These are phyloP conservation scores for Sebastes fasciatus DNA, from an alignment of 2,113 vertebrate genomes.

Conservation along the genomic window DNA sequence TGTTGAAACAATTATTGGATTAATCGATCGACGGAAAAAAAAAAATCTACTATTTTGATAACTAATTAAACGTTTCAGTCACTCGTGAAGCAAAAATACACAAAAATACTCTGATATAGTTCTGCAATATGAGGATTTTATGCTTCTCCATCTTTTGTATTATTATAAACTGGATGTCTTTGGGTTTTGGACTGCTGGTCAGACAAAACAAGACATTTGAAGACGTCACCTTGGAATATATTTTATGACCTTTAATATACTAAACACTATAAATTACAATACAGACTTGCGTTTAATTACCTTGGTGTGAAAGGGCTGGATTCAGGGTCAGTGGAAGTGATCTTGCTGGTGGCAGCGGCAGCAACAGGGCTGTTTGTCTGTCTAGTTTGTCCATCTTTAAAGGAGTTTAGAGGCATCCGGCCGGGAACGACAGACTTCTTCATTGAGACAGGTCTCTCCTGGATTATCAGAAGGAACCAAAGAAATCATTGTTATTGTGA, in stretches of 20 bases:
- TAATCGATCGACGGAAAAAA: neutral
- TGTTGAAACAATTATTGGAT: neutral
- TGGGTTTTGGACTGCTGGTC: neutral
- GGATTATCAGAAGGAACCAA: accelerated
- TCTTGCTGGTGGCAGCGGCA: neutral
- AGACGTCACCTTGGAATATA: neutral
- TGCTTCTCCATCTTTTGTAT: neutral
- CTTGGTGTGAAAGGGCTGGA: constrained; percentile 53
- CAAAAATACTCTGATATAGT: neutral
- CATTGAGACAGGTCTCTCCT: constrained; percentile 82
- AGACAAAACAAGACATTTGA: neutral
- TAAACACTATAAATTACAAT: neutral
- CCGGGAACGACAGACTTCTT: constrained; percentile 74
- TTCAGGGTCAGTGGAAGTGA: neutral
- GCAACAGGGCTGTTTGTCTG: neutral
- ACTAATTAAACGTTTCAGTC: neutral
- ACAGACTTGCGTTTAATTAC: constrained; percentile 28
- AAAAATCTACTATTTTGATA: neutral
- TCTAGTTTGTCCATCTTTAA: constrained; percentile 53
- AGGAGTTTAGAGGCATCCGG: constrained; percentile 61
- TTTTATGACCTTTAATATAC: neutral
- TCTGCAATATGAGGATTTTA: neutral
- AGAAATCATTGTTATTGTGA: neutral
- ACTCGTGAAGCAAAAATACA: neutral
- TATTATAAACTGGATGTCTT: neutral